Evolutionary conservation across 2,113 vertebrate genomes (phyloP).

Genomic region (Panthera tigris): DNA sequence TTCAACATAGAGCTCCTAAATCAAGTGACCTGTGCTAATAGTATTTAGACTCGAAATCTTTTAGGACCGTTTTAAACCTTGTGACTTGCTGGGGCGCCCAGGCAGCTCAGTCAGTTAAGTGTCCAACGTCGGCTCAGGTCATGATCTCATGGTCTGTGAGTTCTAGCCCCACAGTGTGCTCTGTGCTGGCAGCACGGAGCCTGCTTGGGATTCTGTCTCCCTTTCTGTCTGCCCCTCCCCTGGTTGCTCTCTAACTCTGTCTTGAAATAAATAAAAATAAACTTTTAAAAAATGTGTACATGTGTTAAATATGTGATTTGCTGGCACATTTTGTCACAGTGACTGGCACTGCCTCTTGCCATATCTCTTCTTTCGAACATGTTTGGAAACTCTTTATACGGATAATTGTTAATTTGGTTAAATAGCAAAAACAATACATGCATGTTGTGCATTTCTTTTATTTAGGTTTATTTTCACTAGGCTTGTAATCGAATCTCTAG

Average conservation of each 20-base stretch:
- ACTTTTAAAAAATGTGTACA: no score
- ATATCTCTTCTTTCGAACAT: neutral
- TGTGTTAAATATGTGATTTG: neutral
- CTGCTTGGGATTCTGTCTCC: no score
- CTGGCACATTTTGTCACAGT: conserved; percentile 2
- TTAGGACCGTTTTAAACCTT: conserved; percentile 14
- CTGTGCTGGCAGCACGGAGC: no score
- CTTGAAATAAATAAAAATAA: no score
- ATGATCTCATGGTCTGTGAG: no score
- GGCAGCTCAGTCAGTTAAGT: no score
- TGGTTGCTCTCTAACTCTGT: no score
- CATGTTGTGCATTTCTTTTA: neutral
- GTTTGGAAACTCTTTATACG: neutral
- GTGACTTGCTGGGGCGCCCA: neutral
- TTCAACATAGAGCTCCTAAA: neutral
- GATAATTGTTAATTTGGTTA: neutral
- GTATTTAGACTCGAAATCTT: neutral
- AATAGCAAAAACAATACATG: conserved; percentile 20
- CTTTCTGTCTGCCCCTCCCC: no score
- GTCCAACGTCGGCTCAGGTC: no score
- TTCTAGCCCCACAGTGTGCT: no score
- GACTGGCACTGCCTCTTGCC: neutral
- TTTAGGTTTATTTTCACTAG: conserved; percentile 4
- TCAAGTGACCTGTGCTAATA: conserved; percentile 23
- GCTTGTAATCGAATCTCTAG: neutral